Percentiles rank a stretch among this genome's conserved stretches.
These are phyloP conservation scores for Sebastes dallii DNA, from an alignment of 2,797 vertebrate species.

Conservation along the genomic window DNA sequence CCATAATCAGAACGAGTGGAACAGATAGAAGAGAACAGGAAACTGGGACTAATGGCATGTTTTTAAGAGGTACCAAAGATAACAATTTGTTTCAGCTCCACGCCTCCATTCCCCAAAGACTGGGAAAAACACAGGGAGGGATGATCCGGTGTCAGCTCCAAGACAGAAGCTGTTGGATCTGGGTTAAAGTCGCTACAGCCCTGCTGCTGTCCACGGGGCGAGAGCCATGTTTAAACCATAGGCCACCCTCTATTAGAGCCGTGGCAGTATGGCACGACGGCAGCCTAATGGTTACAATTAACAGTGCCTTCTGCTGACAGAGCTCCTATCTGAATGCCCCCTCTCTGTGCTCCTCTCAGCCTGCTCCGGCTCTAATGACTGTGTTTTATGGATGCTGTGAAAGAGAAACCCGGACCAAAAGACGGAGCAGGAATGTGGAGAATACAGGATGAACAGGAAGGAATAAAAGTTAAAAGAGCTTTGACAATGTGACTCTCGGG, in stretches of 20 bases:
- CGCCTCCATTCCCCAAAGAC: constrained; percentile 40
- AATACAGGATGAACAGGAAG: constrained; percentile 1
- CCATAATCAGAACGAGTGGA: constrained; percentile 25
- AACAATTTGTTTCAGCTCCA: constrained; percentile 57
- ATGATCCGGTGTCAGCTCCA: constrained; percentile 46
- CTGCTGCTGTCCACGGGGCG: constrained; percentile 48
- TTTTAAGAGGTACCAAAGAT: constrained; percentile 51
- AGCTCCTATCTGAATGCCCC: constrained; percentile 59
- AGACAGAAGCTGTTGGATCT: constrained; percentile 45
- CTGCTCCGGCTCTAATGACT: constrained; percentile 73
- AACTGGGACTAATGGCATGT: constrained; percentile 56
- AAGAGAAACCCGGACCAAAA: constrained; percentile 30
- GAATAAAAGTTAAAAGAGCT: constrained; percentile 1
- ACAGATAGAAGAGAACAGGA: constrained; percentile 43
- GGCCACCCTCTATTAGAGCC: constrained; percentile 62
- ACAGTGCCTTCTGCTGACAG: constrained; percentile 71
- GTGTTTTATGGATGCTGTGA: constrained; percentile 62
- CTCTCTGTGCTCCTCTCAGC: constrained; percentile 35
- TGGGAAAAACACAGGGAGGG: constrained; percentile 38
- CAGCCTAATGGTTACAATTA: constrained; percentile 82
- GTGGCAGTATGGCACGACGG: constrained; percentile 58
- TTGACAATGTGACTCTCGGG: constrained; percentile 1
- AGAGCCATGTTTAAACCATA: constrained; percentile 67
- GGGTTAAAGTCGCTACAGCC: constrained; percentile 35
- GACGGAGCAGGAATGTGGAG: constrained; percentile 16